phyloP scores from a whole-genome alignment of 2,113 vertebrate genomes.

The Ictalurus punctatus region DNA sequence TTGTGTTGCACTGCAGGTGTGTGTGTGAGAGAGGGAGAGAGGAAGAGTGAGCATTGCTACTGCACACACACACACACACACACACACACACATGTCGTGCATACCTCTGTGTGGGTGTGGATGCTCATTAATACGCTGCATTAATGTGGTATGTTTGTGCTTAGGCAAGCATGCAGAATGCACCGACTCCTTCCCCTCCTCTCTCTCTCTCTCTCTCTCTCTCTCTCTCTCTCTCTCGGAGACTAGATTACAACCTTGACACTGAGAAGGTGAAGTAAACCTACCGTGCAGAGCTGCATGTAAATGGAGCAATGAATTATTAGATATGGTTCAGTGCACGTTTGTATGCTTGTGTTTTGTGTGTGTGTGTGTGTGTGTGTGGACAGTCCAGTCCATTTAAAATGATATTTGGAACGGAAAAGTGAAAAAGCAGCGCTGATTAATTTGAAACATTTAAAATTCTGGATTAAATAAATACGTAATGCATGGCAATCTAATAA shows the following conservation, averaged over 20 bases:
- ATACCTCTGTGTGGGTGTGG: conserved; percentile 2
- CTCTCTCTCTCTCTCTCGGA: not conserved
- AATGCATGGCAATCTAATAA: not conserved
- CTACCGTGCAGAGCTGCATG: not conserved
- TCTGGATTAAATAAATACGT: not conserved
- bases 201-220: not conserved
- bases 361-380: conserved; percentile 12
- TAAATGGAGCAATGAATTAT: not conserved
- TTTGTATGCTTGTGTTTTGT: conserved; percentile 3
- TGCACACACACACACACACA: not conserved
- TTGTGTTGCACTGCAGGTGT: not conserved
- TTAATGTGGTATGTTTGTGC: conserved; percentile 17
- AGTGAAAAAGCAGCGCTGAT: not conserved
- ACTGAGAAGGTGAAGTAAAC: conserved; percentile 10
- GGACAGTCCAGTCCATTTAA: not conserved
- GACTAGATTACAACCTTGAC: conserved; percentile 1
- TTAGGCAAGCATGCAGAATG: not conserved
- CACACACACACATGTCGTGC: not conserved
- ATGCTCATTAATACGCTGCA: conserved; percentile 4
- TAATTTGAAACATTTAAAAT: not conserved
- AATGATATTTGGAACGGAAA: not conserved
- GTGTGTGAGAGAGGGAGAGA: conserved; percentile 5
- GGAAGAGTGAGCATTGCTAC: not conserved
- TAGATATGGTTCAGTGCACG: not conserved
- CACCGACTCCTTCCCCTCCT: not conserved